Percentiles rank a stretch among this genome's conserved stretches.
Conservation (phyloP, 1,140 invertebrate species). For the Lepidurus packardi region DNA sequence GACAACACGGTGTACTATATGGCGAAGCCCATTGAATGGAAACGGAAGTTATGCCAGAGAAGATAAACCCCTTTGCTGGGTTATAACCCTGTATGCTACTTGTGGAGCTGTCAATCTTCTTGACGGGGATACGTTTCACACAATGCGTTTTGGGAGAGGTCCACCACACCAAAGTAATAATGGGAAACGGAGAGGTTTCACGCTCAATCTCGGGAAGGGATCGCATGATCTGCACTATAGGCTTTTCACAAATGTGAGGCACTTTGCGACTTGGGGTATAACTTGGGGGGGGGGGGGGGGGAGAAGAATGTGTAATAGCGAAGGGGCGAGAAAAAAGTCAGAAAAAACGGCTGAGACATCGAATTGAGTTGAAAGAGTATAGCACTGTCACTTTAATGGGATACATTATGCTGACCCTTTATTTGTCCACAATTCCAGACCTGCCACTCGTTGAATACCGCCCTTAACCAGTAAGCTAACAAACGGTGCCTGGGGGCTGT, state of each 20-base stretch:
- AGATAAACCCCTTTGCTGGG: not conserved
- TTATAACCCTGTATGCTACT: not conserved
- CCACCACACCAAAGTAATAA: conserved; percentile 4
- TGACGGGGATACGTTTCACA: conserved; percentile 13
- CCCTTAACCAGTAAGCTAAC: conserved; percentile 12
- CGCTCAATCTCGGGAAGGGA: not conserved
- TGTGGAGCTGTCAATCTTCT: conserved; percentile 12
- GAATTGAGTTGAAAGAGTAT: not conserved
- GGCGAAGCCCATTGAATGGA: not conserved
- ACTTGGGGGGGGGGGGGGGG: not conserved
- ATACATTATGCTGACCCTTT: conserved; percentile 9
- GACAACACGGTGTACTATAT: not conserved
- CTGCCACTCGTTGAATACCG: conserved; percentile 5
- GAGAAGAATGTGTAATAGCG: not conserved
- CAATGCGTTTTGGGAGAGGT: not conserved
- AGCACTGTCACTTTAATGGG: conserved; percentile 14
- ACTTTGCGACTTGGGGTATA: not conserved
- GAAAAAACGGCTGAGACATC: not conserved
- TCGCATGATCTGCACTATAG: conserved; percentile 4
- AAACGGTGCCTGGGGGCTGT: not conserved
- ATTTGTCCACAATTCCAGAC: conserved; percentile 15
- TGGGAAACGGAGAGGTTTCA: conserved; percentile 18
- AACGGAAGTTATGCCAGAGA: conserved; percentile 2
- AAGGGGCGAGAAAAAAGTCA: not conserved
- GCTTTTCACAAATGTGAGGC: not conserved